Conservation (phyloP, 2,113 vertebrate species). For the Ornithorhynchus anatinus region DNA sequence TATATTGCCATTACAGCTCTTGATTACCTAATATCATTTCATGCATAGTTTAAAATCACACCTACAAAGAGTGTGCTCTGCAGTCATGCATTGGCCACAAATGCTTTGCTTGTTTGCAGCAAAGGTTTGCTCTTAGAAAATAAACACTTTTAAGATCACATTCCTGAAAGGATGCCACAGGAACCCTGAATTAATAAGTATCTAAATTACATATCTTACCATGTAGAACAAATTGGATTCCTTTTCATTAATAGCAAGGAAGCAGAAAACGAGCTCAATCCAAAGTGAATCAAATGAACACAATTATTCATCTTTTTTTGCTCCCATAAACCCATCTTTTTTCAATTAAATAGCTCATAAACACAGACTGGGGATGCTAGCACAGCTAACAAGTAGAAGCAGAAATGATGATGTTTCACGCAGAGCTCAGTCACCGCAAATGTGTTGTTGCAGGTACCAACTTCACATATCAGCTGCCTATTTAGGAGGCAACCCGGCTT, state of each 20-base stretch:
- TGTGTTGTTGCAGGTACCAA: too few relatives aligned
- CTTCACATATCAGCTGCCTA: too few relatives aligned
- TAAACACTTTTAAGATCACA: constrained; percentile 60
- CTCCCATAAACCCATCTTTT: constrained; percentile 59
- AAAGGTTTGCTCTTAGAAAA: constrained; percentile 49
- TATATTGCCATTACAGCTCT: too few relatives aligned
- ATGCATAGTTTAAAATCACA: background rate
- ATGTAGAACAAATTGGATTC: constrained; percentile 77
- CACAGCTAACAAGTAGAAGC: constrained; percentile 27
- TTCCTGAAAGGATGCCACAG: constrained; percentile 57
- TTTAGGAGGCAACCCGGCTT: too few relatives aligned
- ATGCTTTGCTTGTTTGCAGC: constrained; percentile 47
- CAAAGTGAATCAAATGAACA: constrained; percentile 54
- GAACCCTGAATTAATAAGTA: constrained; percentile 66
- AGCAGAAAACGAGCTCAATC: constrained; percentile 71
- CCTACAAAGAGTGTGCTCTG: background rate
- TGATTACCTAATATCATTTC: background rate
- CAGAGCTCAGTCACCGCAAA: background rate
- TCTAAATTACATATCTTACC: constrained; percentile 72
- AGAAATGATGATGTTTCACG: background rate
- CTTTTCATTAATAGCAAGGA: constrained; percentile 74
- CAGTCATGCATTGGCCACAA: background rate
- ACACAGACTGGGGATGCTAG: background rate
- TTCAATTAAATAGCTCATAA: constrained; percentile 61
- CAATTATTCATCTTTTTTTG: constrained; percentile 57